These are phyloP conservation scores for Keiferia lycopersicella DNA, from an alignment of 2,888 invertebrate species.

Conservation along the genomic window DNA sequence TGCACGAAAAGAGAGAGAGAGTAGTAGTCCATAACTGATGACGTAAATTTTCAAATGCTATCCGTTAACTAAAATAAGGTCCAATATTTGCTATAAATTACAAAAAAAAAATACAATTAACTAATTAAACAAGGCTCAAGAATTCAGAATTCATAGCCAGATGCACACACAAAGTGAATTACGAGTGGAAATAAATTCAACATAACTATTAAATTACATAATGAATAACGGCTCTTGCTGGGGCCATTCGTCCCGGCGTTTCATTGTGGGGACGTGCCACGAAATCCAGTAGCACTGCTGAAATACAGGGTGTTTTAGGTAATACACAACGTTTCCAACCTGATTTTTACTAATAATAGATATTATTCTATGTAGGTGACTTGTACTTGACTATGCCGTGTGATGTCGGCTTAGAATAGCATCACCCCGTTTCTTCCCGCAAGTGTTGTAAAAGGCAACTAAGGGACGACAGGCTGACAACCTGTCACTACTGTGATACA, in stretches of 20 bases:
- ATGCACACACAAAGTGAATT: background rate
- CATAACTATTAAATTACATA: slow-evolving; percentile 15
- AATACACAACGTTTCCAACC: too few relatives aligned
- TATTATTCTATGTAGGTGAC: too few relatives aligned
- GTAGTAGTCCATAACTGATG: too few relatives aligned
- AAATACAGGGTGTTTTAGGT: background rate
- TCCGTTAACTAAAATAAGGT: background rate
- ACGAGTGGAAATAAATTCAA: slow-evolving; percentile 2
- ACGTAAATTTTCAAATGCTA: background rate
- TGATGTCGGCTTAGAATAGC: too few relatives aligned
- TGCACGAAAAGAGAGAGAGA: too few relatives aligned
- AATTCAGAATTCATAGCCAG: slow-evolving; percentile 1
- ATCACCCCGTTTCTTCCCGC: too few relatives aligned
- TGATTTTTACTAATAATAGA: too few relatives aligned
- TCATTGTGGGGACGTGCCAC: slow-evolving; percentile 39
- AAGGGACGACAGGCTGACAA: too few relatives aligned
- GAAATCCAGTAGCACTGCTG: slow-evolving; percentile 37
- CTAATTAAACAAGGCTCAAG: background rate
- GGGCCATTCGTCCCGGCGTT: slow-evolving; percentile 27
- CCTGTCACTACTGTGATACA: too few relatives aligned
- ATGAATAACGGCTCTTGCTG: slow-evolving; percentile 6
- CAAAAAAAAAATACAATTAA: background rate
- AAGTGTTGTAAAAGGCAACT: too few relatives aligned
- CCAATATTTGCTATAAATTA: background rate
- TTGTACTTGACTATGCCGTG: too few relatives aligned